These are phyloP conservation scores for Syrphus vitripennis DNA, from an alignment of 2,888 invertebrate genomes.

Conservation along the genomic window DNA sequence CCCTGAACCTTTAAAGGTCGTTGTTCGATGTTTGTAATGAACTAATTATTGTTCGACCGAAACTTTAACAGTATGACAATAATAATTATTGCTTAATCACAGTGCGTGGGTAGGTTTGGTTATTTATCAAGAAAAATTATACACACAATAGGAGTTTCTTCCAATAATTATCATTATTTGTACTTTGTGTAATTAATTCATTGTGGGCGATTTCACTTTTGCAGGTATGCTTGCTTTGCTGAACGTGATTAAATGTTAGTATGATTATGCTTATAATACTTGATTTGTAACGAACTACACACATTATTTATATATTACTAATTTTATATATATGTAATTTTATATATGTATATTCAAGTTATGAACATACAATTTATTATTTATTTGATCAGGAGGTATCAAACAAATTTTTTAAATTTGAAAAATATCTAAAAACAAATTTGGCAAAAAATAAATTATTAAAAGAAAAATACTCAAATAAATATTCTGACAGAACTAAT, in stretches of 20 bases:
- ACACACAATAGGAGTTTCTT: slow-evolving; percentile 44
- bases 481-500: no score
- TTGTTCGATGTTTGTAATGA: slow-evolving; percentile 10
- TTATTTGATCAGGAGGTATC: no score
- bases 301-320: no score
- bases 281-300: no score
- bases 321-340: no score
- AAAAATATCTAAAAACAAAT: no score
- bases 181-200: slow-evolving; percentile 39
- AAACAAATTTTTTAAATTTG: no score
- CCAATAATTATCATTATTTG: slow-evolving; percentile 45
- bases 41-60: not conserved
- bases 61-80: slow-evolving; percentile 9
- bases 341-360: no score
- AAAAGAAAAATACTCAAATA: no score
- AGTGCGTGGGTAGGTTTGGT: slow-evolving; percentile 39
- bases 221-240: not conserved
- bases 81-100: slow-evolving; percentile 36
- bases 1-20: slow-evolving; percentile 12
- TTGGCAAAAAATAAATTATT: no score
- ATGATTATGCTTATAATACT: no score
- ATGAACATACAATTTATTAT: no score
- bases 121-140: slow-evolving; percentile 32
- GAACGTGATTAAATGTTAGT: slow-evolving; percentile 1
- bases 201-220: slow-evolving; percentile 43